Percentiles rank a stretch among this genome's conserved stretches.
These are phyloP conservation scores for Labroides dimidiatus DNA, from an alignment of 2,797 vertebrate genomes.

Conservation along the genomic window DNA sequence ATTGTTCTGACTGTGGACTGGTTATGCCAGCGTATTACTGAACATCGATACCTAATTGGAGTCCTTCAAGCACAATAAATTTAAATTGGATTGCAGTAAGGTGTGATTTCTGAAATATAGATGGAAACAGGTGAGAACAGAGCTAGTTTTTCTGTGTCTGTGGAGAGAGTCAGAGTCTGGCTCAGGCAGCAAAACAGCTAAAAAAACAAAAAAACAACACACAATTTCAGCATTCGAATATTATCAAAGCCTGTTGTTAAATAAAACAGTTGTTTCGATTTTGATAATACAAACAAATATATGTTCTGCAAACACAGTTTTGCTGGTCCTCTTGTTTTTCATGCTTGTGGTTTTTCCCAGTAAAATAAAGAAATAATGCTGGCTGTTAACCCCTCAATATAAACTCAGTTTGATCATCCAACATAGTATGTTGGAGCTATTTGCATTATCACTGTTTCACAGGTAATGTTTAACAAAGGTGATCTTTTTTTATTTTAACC, in stretches of 20 bases:
- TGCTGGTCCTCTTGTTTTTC: too few species aligned
- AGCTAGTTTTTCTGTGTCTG: conserved; percentile 11
- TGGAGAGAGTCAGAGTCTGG: not conserved
- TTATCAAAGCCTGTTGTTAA: not conserved
- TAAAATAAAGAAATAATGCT: too few species aligned
- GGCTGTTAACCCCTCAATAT: too few species aligned
- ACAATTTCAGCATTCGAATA: conserved; percentile 12
- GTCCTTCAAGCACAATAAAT: conserved; percentile 69
- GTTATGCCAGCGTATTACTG: conserved; percentile 41
- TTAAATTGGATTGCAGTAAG: conserved; percentile 47
- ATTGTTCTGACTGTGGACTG: conserved; percentile 55
- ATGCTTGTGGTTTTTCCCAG: too few species aligned
- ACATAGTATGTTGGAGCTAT: too few species aligned
- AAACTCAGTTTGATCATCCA: too few species aligned
- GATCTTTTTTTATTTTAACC: too few species aligned
- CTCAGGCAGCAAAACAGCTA: conserved; percentile 3
- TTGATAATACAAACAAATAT: not conserved
- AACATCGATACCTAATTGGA: conserved; percentile 60
- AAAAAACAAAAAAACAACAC: too few species aligned
- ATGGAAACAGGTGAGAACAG: conserved; percentile 36
- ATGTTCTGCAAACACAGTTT: not conserved
- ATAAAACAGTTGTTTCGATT: not conserved
- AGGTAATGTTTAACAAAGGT: too few species aligned
- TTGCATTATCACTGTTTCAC: too few species aligned
- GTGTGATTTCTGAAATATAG: conserved; percentile 41